Percentiles rank a stretch among this genome's conserved stretches.
Conservation (phyloP, 2,113 vertebrate genomes). For the Rallus limicola region DNA sequence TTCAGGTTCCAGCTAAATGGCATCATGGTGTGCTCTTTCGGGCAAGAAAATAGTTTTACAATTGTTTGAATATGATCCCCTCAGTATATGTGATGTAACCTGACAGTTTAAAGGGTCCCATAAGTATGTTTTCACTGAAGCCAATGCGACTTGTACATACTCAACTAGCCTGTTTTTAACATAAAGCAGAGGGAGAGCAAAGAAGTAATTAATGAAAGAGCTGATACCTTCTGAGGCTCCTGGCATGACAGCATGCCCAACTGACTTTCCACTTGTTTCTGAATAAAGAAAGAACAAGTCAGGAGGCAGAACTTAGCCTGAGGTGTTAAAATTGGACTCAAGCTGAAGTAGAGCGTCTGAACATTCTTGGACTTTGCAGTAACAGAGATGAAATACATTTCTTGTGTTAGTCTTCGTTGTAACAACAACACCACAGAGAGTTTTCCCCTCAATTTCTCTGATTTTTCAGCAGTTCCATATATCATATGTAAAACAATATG, state of each 20-base stretch:
- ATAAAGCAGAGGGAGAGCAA: slow-evolving; percentile 36
- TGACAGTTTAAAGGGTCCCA: slow-evolving; percentile 69
- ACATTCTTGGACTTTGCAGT: neutral
- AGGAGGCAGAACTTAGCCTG: slow-evolving; percentile 8
- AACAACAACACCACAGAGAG: neutral
- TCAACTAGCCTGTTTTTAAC: slow-evolving; percentile 46
- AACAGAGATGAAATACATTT: neutral
- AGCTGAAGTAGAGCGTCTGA: neutral
- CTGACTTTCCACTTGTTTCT: slow-evolving; percentile 22
- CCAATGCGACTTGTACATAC: neutral
- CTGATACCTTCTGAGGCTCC: slow-evolving; percentile 43
- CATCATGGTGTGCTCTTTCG: slow-evolving; percentile 74
- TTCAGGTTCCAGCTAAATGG: slow-evolving; percentile 73
- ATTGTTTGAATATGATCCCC: slow-evolving; percentile 65
- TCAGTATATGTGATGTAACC: slow-evolving; percentile 52
- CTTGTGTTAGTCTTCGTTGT: neutral
- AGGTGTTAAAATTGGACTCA: neutral
- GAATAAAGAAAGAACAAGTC: neutral
- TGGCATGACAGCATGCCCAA: slow-evolving; percentile 23
- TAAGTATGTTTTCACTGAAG: neutral
- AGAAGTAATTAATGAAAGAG: slow-evolving; percentile 57
- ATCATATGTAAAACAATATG: neutral
- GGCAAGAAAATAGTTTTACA: slow-evolving; percentile 69
- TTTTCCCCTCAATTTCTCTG: neutral
- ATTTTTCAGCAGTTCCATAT: neutral